Percentiles rank a stretch among this genome's conserved stretches.
phyloP scores from a whole-genome alignment of 1,140 invertebrate genomes.

The Ladona fulva region DNA sequence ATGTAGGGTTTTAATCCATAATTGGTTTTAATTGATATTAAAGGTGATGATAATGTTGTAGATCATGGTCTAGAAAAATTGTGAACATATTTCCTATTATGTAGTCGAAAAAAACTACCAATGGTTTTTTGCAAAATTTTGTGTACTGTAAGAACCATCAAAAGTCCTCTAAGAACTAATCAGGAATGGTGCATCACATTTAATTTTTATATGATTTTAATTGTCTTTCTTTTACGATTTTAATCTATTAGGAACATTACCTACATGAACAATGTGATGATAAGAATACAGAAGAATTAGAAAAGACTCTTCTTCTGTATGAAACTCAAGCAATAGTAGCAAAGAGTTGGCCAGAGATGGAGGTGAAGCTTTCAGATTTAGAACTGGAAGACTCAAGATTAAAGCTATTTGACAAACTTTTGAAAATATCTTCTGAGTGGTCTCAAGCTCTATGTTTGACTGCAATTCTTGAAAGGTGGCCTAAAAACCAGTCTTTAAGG shows the following conservation, averaged over 20 bases:
- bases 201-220: too few species aligned
- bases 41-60: too few species aligned
- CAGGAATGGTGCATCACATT: too few species aligned
- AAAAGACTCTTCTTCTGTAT: neutral
- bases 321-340: constrained; percentile 4
- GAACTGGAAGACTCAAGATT: neutral
- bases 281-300: neutral
- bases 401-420: neutral
- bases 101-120: too few species aligned
- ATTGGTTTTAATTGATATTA: too few species aligned
- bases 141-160: too few species aligned
- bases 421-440: neutral
- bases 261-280: neutral
- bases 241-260: neutral
- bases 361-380: neutral
- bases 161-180: too few species aligned
- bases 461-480: neutral
- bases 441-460: neutral
- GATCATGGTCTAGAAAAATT: too few species aligned
- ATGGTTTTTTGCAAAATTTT: too few species aligned
- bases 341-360: neutral
- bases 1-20: too few species aligned
- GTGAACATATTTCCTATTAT: too few species aligned
- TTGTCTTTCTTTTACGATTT: too few species aligned
- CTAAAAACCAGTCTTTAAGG: neutral